phyloP scores from a whole-genome alignment of 2,113 vertebrate genomes.

The Nothoprocta perdicaria region DNA sequence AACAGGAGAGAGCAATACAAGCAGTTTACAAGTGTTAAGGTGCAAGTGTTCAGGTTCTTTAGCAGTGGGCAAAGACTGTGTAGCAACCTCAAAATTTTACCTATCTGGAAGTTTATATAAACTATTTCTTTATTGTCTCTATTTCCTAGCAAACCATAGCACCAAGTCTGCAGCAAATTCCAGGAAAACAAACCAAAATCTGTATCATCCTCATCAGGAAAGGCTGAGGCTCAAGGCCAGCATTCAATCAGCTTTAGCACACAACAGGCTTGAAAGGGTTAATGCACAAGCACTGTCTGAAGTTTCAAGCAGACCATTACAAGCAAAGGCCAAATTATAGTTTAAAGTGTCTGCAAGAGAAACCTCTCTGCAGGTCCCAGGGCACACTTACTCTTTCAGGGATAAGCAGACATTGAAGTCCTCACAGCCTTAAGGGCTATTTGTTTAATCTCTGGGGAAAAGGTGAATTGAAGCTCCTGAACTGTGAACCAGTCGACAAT shows the following conservation, averaged over 20 bases:
- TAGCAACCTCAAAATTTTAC: neutral
- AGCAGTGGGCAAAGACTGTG: neutral
- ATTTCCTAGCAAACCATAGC: neutral
- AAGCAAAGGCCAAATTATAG: neutral
- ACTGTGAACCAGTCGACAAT: neutral
- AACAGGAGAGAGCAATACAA: neutral
- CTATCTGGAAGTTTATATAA: neutral
- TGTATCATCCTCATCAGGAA: neutral
- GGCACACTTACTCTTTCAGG: too few species aligned
- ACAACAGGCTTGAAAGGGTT: too few species aligned
- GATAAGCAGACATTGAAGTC: too few species aligned
- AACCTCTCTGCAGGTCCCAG: too few species aligned
- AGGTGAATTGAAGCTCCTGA: too few species aligned
- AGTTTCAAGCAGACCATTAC: too few species aligned
- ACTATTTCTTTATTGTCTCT: neutral
- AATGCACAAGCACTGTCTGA: too few species aligned
- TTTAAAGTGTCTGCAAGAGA: too few species aligned
- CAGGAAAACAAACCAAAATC: neutral
- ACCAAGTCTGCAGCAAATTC: neutral
- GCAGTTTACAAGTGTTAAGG: neutral
- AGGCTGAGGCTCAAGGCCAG: neutral
- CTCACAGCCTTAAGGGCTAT: neutral
- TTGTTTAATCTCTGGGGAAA: neutral
- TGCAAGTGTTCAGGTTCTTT: neutral
- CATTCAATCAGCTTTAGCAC: neutral